phyloP scores from a whole-genome alignment of 2,888 invertebrate species.

The Trachelus stipa region DNA sequence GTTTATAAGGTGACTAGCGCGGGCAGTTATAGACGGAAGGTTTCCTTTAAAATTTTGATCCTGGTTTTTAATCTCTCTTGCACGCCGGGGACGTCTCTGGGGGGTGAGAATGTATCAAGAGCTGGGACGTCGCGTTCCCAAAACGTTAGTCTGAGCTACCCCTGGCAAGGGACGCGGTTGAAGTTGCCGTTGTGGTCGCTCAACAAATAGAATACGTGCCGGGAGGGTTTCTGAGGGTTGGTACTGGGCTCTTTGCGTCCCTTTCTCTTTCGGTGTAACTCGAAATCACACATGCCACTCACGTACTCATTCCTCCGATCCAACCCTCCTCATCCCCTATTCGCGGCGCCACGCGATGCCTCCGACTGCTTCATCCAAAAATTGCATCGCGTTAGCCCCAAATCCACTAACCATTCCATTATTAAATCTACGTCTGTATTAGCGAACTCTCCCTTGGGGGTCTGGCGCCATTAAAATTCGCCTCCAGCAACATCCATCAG shows the following conservation, averaged over 20 bases:
- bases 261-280: conserved; percentile 17
- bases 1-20: background rate
- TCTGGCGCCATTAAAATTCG: conserved; percentile 51
- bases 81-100: background rate
- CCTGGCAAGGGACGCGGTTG: conserved; percentile 28
- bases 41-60: background rate
- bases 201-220: conserved; percentile 67
- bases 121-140: background rate
- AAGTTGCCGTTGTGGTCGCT: conserved; percentile 55
- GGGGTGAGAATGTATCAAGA: background rate
- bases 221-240: conserved; percentile 43
- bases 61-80: background rate
- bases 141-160: background rate
- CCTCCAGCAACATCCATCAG: conserved; percentile 48
- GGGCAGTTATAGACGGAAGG: background rate
- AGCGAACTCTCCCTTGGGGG: conserved; percentile 21
- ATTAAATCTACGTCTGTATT: conserved; percentile 63
- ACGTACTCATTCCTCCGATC: conserved; percentile 62
- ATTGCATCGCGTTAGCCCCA: conserved; percentile 61
- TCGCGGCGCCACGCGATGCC: conserved; percentile 36
- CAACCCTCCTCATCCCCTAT: conserved; percentile 15
- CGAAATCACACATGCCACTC: conserved; percentile 60
- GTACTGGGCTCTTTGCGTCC: conserved; percentile 26
- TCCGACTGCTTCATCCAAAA: conserved; percentile 57
- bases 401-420: conserved; percentile 65